Conservation (phyloP, 2,888 invertebrate genomes). For the Philereme vetulata region DNA sequence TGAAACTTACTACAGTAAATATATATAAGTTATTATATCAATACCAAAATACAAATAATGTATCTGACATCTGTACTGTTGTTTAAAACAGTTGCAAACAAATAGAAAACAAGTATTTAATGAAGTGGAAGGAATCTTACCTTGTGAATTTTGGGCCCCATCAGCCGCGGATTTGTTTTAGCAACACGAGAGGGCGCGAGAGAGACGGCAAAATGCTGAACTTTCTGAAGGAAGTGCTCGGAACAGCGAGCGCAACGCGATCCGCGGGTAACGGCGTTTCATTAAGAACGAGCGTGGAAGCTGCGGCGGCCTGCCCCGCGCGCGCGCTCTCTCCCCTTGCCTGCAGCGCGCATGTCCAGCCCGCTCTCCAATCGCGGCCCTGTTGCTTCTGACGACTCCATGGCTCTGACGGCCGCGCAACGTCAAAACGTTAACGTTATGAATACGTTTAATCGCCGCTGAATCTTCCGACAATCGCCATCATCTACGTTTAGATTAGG, state of each 20-base stretch:
- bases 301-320: slow-evolving; percentile 66
- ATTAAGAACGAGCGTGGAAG: slow-evolving; percentile 78
- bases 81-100: slow-evolving; percentile 7
- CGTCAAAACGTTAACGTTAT: slow-evolving; percentile 77
- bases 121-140: slow-evolving; percentile 46
- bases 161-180: slow-evolving; percentile 60
- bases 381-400: slow-evolving; percentile 74
- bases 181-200: slow-evolving; percentile 70
- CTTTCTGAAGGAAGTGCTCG: slow-evolving; percentile 71
- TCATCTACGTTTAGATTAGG: slow-evolving; percentile 69
- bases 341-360: slow-evolving; percentile 60
- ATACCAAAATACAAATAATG: background rate
- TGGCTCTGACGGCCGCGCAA: slow-evolving; percentile 70
- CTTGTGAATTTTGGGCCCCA: slow-evolving; percentile 55
- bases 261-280: slow-evolving; percentile 81
- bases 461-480: slow-evolving; percentile 71
- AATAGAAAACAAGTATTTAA: slow-evolving; percentile 22
- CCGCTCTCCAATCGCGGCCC: slow-evolving; percentile 72
- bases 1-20: no score
- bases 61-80: background rate
- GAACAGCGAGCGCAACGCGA: slow-evolving; percentile 73
- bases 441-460: slow-evolving; percentile 77
- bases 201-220: slow-evolving; percentile 71
- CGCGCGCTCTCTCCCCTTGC: slow-evolving; percentile 42
- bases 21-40: background rate